These are phyloP conservation scores for Philereme vetulata DNA, from an alignment of 2,888 invertebrate species.

Conservation along the genomic window DNA sequence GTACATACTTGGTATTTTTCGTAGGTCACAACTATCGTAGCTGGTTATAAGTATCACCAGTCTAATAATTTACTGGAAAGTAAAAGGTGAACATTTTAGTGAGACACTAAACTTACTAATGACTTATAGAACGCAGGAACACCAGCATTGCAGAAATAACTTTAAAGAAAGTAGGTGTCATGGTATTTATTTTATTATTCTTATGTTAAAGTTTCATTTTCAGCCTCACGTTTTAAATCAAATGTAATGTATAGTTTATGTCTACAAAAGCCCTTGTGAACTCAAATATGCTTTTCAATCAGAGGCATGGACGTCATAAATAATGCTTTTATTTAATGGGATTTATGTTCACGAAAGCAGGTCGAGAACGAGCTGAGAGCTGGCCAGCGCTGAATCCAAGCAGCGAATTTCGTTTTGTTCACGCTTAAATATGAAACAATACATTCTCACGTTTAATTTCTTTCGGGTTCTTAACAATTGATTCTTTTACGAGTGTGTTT, in stretches of 20 bases:
- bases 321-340: conserved; percentile 76
- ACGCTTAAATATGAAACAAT: conserved; percentile 78
- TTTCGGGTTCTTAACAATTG: conserved; percentile 77
- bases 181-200: conserved; percentile 23
- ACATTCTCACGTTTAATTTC: conserved; percentile 84
- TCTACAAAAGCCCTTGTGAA: conserved; percentile 50
- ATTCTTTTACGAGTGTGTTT: conserved; percentile 83
- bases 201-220: conserved; percentile 13
- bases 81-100: conserved; percentile 23
- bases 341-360: conserved; percentile 78
- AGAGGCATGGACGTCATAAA: conserved; percentile 65
- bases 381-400: conserved; percentile 69
- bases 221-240: conserved; percentile 38
- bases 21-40: conserved; percentile 36
- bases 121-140: conserved; percentile 12
- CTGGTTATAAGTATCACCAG: conserved; percentile 42
- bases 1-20: conserved; percentile 41
- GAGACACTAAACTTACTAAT: conserved; percentile 24
- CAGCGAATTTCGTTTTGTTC: conserved; percentile 76
- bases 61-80: conserved; percentile 43
- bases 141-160: conserved; percentile 15
- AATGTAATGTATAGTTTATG: conserved; percentile 55
- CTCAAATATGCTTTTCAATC: conserved; percentile 65
- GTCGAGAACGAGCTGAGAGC: conserved; percentile 80
- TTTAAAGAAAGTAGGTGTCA: conserved; percentile 18